These are phyloP conservation scores for Galeruca laticollis DNA, from an alignment of 2,888 invertebrate species.

Conservation along the genomic window DNA sequence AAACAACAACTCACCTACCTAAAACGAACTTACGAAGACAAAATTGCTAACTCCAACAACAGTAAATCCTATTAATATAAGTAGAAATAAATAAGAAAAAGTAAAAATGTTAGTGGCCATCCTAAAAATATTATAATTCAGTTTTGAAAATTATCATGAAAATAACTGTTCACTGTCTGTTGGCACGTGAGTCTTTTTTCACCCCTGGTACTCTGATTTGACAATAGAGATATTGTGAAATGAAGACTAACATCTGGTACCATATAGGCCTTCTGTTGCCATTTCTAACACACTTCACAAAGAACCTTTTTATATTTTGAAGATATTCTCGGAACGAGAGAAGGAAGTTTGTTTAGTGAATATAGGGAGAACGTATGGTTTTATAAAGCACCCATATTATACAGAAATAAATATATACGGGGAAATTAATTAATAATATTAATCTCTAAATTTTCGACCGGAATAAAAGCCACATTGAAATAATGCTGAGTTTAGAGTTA, in stretches of 20 bases:
- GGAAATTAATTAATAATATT: too few species aligned
- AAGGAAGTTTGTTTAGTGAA: constrained; percentile 12
- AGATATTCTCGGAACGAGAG: neutral
- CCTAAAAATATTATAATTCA: too few species aligned
- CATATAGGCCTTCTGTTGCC: neutral
- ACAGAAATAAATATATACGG: neutral
- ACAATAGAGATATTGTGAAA: constrained; percentile 7
- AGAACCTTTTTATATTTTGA: constrained; percentile 1
- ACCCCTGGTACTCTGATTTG: neutral
- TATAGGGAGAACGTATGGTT: neutral
- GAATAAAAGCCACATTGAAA: too few species aligned
- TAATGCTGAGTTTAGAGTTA: too few species aligned
- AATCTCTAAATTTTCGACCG: too few species aligned
- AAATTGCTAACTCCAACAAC: too few species aligned
- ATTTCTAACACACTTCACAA: neutral
- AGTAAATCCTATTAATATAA: too few species aligned
- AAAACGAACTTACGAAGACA: too few species aligned
- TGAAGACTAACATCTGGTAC: constrained; percentile 6
- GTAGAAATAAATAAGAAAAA: too few species aligned
- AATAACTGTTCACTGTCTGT: neutral
- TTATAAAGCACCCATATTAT: neutral
- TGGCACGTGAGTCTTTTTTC: neutral
- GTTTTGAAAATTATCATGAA: neutral
- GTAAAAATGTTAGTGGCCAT: too few species aligned
- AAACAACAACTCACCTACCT: too few species aligned